Evolutionary conservation across 2,113 vertebrate genomes (phyloP), one percentile per base, ranked within the genome.

Genomic region (Meriones unguiculatus): DNA sequence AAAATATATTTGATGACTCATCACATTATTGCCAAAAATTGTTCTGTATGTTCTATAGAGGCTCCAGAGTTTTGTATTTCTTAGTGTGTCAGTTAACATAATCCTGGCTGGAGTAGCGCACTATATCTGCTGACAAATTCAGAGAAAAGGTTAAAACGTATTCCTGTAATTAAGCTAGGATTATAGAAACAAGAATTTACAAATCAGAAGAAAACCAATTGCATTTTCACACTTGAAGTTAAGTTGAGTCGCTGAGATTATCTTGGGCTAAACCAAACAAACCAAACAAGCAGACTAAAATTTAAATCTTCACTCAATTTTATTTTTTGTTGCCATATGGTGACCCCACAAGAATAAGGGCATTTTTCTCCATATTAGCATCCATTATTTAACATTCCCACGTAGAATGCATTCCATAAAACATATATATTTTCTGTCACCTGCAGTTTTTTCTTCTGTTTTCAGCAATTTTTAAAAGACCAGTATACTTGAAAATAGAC

Each of bases 401-500:
- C 85, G 2, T 35, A 80, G 92, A 86, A n/a, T 18, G 32, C 10
- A 46, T n/a, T 92, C 57, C 80, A 64, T 69, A 54, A 67, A 75
- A 82, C 64, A 50, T 15, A 54, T 25, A 46, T 80, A 69, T 2
- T 64, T 69, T 93, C 8, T 64, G 59, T 50, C 81, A 20, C 38
- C 20, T 93, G 25, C 46, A 76, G 20, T 0, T 65, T 54, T 77
- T 91, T 94, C 62, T 94, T 59, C 18, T 10, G 54, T 38, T 76
- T 87, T 86, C 20, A 94, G 35, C 52, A 91, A 65, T 13, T n/a
- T 25, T 90, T 46, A 30, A 88, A 91, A 54, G 65, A 38, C 13
- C 20, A 85, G 24, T n/a, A 32, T 75, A 46, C 32, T 62, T 86
- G 62, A 94, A 97, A 95, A 77, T 95, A 84, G 28, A 92, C 87